Evolutionary conservation across 2,797 vertebrate species (phyloP).

Genomic region (Micromesistius poutassou): DNA sequence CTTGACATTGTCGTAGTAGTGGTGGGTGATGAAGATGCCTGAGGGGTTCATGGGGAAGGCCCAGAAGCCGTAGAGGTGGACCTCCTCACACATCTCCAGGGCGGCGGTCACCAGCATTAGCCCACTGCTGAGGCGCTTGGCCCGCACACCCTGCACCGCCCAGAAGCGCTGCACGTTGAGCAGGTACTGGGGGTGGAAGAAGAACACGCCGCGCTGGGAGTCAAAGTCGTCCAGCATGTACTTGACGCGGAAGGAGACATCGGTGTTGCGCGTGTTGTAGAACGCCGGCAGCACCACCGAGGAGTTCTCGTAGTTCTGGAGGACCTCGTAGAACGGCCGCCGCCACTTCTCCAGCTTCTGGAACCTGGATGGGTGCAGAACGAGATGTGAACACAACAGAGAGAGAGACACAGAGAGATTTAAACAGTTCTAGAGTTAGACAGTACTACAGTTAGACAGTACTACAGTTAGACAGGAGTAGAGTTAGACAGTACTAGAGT

Average conservation of each 20-base stretch:
- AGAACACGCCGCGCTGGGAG: conserved; percentile 86
- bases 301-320: conserved; percentile 91
- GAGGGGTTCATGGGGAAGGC: conserved; percentile 96
- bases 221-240: conserved; percentile 96
- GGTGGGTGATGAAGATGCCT: conserved; percentile 92
- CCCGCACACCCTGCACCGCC: conserved; percentile 89
- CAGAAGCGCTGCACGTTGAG: conserved; percentile 94
- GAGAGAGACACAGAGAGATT: conserved; percentile 29
- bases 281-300: conserved; percentile 94
- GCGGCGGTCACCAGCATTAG: conserved; percentile 94
- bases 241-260: conserved; percentile 93
- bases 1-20: conserved; percentile 98
- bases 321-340: conserved; percentile 88
- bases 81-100: conserved; percentile 93
- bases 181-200: conserved; percentile 97
- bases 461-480: too few species aligned
- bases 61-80: conserved; percentile 98
- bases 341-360: conserved; percentile 97
- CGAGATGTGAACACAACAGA: conserved; percentile 16
- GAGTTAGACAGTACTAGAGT: too few species aligned
- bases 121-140: conserved; percentile 92
- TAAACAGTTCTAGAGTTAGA: conserved; percentile 10
- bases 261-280: conserved; percentile 96
- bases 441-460: too few species aligned
- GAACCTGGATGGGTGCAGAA: conserved; percentile 73